A percentile compares a stretch with the other conserved stretches of the same genome.
These are phyloP conservation scores for Corticium candelabrum DNA, from an alignment of 37 sponge, comb jelly and placozoan species.

Conservation along the genomic window DNA sequence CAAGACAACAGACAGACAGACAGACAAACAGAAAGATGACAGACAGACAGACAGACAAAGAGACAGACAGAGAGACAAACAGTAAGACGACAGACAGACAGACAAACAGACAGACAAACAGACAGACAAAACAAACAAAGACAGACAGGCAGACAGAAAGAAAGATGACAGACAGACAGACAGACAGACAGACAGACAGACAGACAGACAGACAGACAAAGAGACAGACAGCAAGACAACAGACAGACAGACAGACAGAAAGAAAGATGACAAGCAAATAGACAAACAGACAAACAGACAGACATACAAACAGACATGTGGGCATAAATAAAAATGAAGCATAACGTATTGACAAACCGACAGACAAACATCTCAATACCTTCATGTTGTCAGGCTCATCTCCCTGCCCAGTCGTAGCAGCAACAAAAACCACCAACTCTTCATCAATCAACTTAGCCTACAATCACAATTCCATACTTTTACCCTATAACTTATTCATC, in stretches of 20 bases:
- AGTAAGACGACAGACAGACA: not conserved
- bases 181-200: not conserved
- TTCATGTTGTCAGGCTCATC: constrained; percentile 99
- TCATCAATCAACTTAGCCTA: constrained; percentile 54
- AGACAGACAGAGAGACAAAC: not conserved
- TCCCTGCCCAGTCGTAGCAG: constrained; percentile 95
- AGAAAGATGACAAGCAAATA: no score
- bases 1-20: not conserved
- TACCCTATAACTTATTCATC: not conserved
- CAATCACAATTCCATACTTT: not conserved
- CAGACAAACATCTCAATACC: not conserved
- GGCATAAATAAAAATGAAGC: no score
- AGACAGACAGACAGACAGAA: no score
- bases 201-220: not conserved
- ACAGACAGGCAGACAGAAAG: no score
- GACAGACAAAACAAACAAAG: no score
- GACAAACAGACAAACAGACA: no score
- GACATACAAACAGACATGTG: no score
- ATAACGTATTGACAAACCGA: no score
- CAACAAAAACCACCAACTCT: constrained; percentile 71
- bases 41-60: no score
- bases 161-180: not conserved
- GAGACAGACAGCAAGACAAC: no score
- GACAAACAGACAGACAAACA: not conserved
- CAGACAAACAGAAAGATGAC: no score